phyloP scores from a whole-genome alignment of 2,113 vertebrate genomes.

The Eclectus roratus region DNA sequence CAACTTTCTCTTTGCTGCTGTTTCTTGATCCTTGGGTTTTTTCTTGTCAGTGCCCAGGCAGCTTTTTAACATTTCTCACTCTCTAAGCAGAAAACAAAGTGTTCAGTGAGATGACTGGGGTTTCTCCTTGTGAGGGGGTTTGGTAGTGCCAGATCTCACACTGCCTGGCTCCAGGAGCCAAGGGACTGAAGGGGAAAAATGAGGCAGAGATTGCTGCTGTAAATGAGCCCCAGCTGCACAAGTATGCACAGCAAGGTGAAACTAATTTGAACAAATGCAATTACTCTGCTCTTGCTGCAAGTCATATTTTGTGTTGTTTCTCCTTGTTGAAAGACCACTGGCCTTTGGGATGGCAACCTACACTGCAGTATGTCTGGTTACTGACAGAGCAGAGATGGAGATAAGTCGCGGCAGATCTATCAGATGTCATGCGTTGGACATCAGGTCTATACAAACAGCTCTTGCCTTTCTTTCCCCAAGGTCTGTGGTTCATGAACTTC shows the following conservation, averaged over 20 bases:
- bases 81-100: neutral
- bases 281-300: neutral
- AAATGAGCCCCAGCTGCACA: neutral
- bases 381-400: neutral
- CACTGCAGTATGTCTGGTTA: neutral
- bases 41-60: neutral
- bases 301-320: neutral
- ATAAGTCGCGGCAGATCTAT: neutral
- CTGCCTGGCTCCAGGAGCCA: neutral
- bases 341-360: neutral
- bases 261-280: neutral
- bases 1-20: neutral
- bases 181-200: neutral
- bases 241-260: neutral
- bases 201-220: neutral
- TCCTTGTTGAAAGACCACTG: neutral
- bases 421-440: neutral
- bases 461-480: neutral
- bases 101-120: neutral
- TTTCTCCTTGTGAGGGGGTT: neutral
- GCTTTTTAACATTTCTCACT: neutral
- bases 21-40: neutral
- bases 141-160: neutral
- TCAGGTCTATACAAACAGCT: neutral
- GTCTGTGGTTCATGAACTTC: neutral